Percentiles rank a stretch among this genome's conserved stretches.
Conservation (phyloP, 1,140 invertebrate genomes). For the Caenorhabditis inopinata region DNA sequence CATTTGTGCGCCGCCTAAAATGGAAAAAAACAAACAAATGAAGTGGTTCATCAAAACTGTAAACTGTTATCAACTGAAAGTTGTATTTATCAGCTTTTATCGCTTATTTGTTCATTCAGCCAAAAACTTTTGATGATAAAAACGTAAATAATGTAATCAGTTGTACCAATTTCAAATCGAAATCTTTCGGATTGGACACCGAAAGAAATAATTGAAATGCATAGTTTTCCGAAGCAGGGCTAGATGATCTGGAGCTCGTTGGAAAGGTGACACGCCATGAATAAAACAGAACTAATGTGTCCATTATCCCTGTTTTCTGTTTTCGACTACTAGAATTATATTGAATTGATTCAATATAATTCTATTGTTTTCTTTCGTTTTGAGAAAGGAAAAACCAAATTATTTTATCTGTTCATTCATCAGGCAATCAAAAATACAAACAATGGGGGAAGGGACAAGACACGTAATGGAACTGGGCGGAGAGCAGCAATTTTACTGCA, state of each 20-base stretch:
- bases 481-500: not conserved
- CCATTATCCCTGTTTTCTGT: too few species aligned
- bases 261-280: too few species aligned
- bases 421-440: not conserved
- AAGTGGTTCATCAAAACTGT: not conserved
- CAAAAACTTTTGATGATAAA: not conserved
- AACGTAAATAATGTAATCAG: not conserved
- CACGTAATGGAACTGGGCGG: not conserved
- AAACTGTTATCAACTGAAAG: not conserved
- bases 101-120: not conserved
- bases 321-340: too few species aligned
- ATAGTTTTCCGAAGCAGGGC: too few species aligned
- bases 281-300: too few species aligned
- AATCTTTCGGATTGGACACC: too few species aligned
- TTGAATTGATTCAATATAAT: too few species aligned
- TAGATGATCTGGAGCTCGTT: too few species aligned
- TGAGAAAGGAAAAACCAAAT: too few species aligned
- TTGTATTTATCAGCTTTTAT: not conserved
- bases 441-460: not conserved
- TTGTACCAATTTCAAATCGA: not conserved
- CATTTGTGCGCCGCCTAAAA: not conserved
- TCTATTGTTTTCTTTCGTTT: too few species aligned
- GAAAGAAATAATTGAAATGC: too few species aligned
- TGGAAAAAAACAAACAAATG: not conserved
- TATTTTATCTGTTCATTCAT: too few species aligned